phyloP scores from a whole-genome alignment of 2,113 vertebrate genomes.

The Balaeniceps rex region DNA sequence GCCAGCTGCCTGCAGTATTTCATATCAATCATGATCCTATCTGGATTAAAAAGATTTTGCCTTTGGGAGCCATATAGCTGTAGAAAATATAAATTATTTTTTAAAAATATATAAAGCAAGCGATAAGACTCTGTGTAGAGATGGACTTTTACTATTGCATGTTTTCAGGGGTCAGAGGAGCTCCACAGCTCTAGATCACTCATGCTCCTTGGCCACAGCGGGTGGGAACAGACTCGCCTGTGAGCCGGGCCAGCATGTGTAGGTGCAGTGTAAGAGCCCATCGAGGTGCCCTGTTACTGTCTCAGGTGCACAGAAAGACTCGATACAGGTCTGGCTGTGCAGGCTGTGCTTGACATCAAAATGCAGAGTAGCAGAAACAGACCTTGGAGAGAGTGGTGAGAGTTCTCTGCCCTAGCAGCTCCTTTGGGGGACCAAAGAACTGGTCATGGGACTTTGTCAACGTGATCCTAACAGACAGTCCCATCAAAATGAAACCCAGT shows the following conservation, averaged over 20 bases:
- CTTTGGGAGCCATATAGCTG: neutral
- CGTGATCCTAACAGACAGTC: rapidly evolving
- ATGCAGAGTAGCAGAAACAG: neutral
- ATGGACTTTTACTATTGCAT: neutral
- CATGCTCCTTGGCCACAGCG: neutral
- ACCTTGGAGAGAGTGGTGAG: neutral
- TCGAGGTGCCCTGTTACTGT: rapidly evolving
- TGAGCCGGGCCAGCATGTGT: rapidly evolving
- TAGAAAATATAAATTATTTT: neutral
- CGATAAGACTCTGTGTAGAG: neutral
- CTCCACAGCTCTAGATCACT: neutral
- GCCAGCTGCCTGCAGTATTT: neutral
- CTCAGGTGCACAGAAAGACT: neutral
- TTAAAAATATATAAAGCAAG: neutral
- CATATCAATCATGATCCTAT: neutral
- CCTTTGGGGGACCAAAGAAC: neutral
- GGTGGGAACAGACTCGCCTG: too few species aligned
- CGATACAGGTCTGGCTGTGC: rapidly evolving
- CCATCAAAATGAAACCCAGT: neutral
- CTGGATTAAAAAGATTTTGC: neutral
- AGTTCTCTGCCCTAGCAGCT: neutral
- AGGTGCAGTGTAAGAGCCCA: neutral
- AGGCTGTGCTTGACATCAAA: neutral
- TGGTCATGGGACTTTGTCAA: neutral
- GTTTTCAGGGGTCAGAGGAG: neutral